A percentile compares a stretch with the other conserved stretches of the same genome.
Evolutionary conservation across 53 echinoderm and acorn worm species (phyloP).

Genomic region (Hippasteria phrygiana): DNA sequence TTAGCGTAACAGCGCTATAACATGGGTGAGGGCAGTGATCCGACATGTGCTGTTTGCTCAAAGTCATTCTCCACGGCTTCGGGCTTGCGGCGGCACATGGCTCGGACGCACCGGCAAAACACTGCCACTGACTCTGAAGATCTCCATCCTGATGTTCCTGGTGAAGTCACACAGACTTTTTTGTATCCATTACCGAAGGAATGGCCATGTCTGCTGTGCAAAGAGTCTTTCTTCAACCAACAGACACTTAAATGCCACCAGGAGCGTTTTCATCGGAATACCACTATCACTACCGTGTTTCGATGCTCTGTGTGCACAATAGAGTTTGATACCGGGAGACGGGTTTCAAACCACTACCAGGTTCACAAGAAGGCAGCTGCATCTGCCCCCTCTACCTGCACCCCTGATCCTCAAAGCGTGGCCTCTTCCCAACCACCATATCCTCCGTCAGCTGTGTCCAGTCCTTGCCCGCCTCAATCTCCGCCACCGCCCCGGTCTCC

Average conservation of each 20-base stretch:
- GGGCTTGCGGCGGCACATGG: constrained; percentile 17
- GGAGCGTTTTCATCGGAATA: background rate
- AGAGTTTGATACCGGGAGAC: constrained; percentile 31
- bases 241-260: constrained; percentile 53
- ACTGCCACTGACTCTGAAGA: background rate
- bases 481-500: background rate
- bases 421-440: background rate
- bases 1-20: no score
- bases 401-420: no score
- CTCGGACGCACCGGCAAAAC: background rate
- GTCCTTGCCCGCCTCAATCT: no score
- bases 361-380: constrained; percentile 5
- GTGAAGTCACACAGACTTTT: background rate
- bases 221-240: background rate
- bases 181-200: background rate
- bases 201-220: constrained; percentile 30
- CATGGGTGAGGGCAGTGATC: no score
- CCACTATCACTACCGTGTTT: background rate
- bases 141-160: no score
- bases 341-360: constrained; percentile 45
- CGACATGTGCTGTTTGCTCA: no score
- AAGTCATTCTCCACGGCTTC: constrained; percentile 1
- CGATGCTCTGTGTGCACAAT: constrained; percentile 18
- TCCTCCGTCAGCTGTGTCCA: background rate
- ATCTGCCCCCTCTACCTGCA: background rate